Evolutionary conservation across 2,888 invertebrate species (phyloP).

Genomic region (Fragum fragum): DNA sequence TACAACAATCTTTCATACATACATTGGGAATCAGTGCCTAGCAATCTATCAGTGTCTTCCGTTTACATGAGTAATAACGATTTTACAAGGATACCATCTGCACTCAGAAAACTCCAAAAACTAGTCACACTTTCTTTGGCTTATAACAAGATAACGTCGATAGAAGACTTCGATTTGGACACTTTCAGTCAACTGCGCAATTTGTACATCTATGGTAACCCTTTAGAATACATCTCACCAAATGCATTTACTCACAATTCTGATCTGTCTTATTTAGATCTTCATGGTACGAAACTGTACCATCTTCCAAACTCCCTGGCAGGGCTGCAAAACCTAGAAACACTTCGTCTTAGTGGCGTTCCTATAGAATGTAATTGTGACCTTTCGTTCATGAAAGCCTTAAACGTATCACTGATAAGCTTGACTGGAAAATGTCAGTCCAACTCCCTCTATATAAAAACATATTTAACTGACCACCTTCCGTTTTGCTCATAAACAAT

Average conservation of each 20-base stretch:
- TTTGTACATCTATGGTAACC: neutral
- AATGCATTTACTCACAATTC: neutral
- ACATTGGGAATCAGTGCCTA: neutral
- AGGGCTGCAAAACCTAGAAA: neutral
- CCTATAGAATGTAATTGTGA: neutral
- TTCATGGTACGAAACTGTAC: neutral
- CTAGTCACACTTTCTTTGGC: neutral
- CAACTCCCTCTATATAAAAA: neutral
- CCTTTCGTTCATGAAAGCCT: neutral
- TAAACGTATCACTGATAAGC: neutral
- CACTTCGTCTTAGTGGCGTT: neutral
- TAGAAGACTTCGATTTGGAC: neutral
- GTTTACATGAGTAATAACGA: neutral
- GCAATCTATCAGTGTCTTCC: neutral
- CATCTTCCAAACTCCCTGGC: neutral
- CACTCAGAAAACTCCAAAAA: neutral
- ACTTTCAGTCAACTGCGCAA: neutral
- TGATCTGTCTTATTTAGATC: neutral
- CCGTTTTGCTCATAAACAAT: neutral
- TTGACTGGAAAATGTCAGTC: neutral
- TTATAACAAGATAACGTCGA: neutral
- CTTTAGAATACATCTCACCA: slow-evolving; percentile 1
- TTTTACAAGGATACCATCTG: neutral
- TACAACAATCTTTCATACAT: neutral
- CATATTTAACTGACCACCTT: neutral